Evolutionary conservation across 1,140 invertebrate species (phyloP).

Genomic region (Drosophila elegans): DNA sequence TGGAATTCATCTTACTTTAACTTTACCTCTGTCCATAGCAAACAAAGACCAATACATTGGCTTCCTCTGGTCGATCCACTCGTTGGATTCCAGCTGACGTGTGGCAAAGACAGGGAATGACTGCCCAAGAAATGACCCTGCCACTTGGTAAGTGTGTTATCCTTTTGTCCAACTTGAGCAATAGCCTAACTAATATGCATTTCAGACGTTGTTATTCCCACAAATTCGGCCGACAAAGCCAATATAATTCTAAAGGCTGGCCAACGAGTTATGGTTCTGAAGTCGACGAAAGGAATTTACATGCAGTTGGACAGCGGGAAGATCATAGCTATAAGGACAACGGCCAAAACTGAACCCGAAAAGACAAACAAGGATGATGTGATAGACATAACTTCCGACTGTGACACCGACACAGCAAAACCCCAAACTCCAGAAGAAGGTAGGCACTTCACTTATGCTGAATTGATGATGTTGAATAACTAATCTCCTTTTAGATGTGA

Average conservation of each 20-base stretch:
- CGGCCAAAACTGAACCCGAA: slow-evolving; percentile 63
- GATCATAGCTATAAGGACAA: slow-evolving; percentile 94
- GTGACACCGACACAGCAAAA: slow-evolving; percentile 64
- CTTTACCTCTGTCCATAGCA: slow-evolving; percentile 59
- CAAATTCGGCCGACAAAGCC: slow-evolving; percentile 93
- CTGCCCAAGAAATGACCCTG: slow-evolving; percentile 96
- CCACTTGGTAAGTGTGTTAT: slow-evolving; percentile 88
- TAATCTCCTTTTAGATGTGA: slow-evolving; percentile 23
- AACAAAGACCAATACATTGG: slow-evolving; percentile 85
- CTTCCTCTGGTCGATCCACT: slow-evolving; percentile 80
- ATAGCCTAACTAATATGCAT: neutral
- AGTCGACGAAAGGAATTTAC: slow-evolving; percentile 97
- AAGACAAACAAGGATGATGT: slow-evolving; percentile 71
- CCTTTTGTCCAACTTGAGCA: neutral
- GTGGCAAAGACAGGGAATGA: slow-evolving; percentile 96
- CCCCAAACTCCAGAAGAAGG: slow-evolving; percentile 60
- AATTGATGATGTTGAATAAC: neutral
- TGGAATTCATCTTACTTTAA: slow-evolving; percentile 1
- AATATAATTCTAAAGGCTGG: slow-evolving; percentile 96
- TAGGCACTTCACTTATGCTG: slow-evolving; percentile 6
- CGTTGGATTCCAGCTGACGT: slow-evolving; percentile 94
- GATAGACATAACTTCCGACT: slow-evolving; percentile 79
- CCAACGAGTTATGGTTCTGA: slow-evolving; percentile 96
- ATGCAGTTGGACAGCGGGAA: slow-evolving; percentile 98
- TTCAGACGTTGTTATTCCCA: slow-evolving; percentile 96